These are phyloP conservation scores for Limnephilus marmoratus DNA, from an alignment of 2,888 invertebrate species.

Conservation along the genomic window DNA sequence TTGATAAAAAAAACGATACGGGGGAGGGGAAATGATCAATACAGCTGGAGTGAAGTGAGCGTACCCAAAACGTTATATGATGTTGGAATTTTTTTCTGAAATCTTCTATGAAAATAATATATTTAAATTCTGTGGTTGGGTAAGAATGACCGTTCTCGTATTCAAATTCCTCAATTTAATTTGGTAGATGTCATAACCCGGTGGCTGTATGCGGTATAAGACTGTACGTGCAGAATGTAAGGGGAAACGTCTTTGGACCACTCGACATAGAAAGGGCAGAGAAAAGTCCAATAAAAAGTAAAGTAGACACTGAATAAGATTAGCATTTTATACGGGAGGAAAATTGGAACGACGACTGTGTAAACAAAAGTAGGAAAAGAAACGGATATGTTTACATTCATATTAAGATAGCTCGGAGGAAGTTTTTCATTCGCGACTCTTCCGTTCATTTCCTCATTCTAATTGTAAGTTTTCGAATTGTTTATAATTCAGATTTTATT, in stretches of 20 bases:
- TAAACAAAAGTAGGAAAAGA: conserved; percentile 43
- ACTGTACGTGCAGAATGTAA: conserved; percentile 20
- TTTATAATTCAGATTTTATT: neutral
- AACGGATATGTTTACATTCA: conserved; percentile 50
- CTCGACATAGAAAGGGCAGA: conserved; percentile 20
- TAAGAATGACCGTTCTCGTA: conserved; percentile 15
- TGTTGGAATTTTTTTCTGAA: neutral
- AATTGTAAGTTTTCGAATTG: neutral
- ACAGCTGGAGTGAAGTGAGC: neutral
- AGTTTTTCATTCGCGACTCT: neutral
- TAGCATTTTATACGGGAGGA: conserved; percentile 49
- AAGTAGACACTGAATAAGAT: conserved; percentile 47
- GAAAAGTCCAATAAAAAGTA: conserved; percentile 44
- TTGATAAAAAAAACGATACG: neutral
- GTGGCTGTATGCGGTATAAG: neutral
- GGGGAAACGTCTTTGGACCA: neutral
- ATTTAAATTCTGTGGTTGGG: conserved; percentile 9
- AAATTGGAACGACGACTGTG: conserved; percentile 53
- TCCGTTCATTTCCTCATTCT: neutral
- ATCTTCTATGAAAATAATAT: neutral
- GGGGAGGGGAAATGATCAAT: neutral
- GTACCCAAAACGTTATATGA: neutral
- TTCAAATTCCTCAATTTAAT: conserved; percentile 44
- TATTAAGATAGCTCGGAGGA: conserved; percentile 39
- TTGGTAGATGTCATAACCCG: conserved; percentile 12